These are phyloP conservation scores for Latrodectus geometricus DNA, from an alignment of 1,140 invertebrate species.

Conservation along the genomic window DNA sequence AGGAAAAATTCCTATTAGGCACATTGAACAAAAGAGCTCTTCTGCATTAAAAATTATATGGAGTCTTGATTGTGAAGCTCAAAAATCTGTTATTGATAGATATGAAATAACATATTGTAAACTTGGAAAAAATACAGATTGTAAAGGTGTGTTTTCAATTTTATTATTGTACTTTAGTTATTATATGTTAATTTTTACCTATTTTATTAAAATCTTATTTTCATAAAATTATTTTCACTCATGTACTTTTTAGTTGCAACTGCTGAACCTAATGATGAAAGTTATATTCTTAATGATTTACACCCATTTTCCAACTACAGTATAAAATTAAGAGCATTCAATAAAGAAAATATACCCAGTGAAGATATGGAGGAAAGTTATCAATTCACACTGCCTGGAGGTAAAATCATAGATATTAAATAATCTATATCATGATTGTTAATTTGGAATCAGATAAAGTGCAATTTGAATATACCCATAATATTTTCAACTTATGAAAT, in stretches of 20 bases:
- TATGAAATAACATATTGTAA: slow-evolving; percentile 49
- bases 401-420: background rate
- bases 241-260: slow-evolving; percentile 9
- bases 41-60: slow-evolving; percentile 35
- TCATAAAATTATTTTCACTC: background rate
- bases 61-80: slow-evolving; percentile 51
- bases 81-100: slow-evolving; percentile 49
- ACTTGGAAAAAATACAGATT: background rate
- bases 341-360: slow-evolving; percentile 31
- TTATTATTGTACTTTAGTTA: no score
- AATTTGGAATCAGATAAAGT: no score
- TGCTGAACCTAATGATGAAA: slow-evolving; percentile 13
- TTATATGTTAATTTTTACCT: no score
- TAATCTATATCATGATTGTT: no score
- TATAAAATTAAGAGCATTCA: slow-evolving; percentile 36
- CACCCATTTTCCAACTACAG: slow-evolving; percentile 48
- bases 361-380: slow-evolving; percentile 28
- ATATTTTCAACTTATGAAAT: no score
- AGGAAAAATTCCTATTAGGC: slow-evolving; percentile 38
- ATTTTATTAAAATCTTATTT: background rate
- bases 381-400: slow-evolving; percentile 8
- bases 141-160: background rate
- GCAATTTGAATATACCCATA: no score
- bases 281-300: slow-evolving; percentile 26
- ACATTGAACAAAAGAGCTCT: slow-evolving; percentile 15